Percentiles rank a stretch among this genome's conserved stretches.
phyloP scores from a whole-genome alignment of 2,888 invertebrate genomes.

The Polymixis flavicincta region DNA sequence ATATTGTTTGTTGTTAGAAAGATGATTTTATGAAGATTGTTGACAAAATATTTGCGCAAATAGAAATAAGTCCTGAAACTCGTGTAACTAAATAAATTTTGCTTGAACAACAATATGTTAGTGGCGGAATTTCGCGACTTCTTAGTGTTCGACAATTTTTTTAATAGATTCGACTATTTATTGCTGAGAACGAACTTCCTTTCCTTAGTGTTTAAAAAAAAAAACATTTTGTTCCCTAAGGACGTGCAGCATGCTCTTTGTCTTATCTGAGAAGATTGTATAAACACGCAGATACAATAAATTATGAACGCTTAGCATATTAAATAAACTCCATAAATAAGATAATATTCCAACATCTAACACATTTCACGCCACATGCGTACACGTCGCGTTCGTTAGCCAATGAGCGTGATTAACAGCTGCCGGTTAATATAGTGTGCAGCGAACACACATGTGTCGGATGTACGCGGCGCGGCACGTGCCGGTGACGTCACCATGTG shows the following conservation, averaged over 20 bases:
- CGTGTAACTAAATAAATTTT: slow-evolving; percentile 5
- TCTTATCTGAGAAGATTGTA: neutral
- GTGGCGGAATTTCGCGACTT: neutral
- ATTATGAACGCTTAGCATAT: neutral
- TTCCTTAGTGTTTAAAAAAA: neutral
- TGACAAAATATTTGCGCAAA: slow-evolving; percentile 6
- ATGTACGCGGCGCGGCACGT: slow-evolving; percentile 25
- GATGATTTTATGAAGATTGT: slow-evolving; percentile 7
- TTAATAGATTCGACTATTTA: neutral
- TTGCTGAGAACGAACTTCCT: neutral
- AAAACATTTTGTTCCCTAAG: neutral
- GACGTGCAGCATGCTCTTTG: neutral
- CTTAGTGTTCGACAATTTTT: neutral
- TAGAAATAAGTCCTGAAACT: neutral
- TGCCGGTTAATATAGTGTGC: neutral
- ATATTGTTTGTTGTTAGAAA: slow-evolving; percentile 9
- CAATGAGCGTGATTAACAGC: slow-evolving; percentile 27
- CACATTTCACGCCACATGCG: slow-evolving; percentile 7
- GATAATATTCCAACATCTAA: neutral
- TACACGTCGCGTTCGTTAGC: slow-evolving; percentile 5
- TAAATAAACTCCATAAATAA: slow-evolving; percentile 11
- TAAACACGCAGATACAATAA: neutral
- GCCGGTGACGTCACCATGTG: slow-evolving; percentile 12
- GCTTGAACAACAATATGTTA: neutral
- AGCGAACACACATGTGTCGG: slow-evolving; percentile 19